These are phyloP conservation scores for Diprion similis DNA, from an alignment of 1,140 invertebrate species.

Conservation along the genomic window DNA sequence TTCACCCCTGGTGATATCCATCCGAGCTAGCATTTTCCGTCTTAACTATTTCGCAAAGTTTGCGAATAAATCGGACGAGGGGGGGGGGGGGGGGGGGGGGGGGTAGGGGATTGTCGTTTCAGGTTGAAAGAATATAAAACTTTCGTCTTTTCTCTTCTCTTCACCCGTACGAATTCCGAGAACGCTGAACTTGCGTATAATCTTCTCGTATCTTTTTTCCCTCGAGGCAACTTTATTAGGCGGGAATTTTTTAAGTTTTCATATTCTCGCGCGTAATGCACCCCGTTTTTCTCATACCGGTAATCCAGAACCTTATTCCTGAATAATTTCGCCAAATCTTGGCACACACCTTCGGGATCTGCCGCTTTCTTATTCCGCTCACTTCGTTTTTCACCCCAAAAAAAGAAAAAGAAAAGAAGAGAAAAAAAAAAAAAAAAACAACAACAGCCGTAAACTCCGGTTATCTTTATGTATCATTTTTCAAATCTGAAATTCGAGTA, in stretches of 20 bases:
- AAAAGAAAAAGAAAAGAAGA: no score
- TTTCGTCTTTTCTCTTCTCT: conserved; percentile 32
- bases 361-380: no score
- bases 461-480: no score
- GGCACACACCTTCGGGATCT: neutral
- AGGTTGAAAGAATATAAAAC: conserved; percentile 17
- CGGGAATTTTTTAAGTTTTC: conserved; percentile 36
- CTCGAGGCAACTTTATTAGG: conserved; percentile 33
- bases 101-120: conserved; percentile 37
- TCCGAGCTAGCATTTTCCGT: conserved; percentile 31
- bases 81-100: neutral
- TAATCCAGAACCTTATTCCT: neutral
- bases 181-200: conserved; percentile 12
- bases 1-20: neutral
- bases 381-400: no score
- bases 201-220: conserved; percentile 8
- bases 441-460: no score
- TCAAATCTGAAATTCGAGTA: no score
- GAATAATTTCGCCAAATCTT: neutral
- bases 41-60: conserved; percentile 45
- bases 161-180: conserved; percentile 18
- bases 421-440: no score
- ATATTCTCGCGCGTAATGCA: conserved; percentile 10
- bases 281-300: neutral
- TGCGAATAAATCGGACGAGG: conserved; percentile 41